Base-by-base conservation (phyloP, 2,113 vertebrate species). In the Ardeotis arabs region DNA sequence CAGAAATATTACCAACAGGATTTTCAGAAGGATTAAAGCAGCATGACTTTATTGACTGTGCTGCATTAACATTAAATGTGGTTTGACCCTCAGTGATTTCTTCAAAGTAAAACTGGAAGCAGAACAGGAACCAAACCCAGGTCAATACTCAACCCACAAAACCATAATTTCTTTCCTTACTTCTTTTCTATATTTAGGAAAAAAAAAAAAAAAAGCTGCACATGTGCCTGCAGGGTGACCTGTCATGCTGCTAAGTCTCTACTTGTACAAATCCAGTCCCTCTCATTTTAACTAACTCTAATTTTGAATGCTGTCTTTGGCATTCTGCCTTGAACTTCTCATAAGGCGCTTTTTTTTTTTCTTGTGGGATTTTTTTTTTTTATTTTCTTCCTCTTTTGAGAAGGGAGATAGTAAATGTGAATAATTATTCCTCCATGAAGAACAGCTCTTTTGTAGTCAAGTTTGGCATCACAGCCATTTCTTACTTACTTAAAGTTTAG, bases 11-110 rank as follows among this genome's bases (percentile, higher is more conserved):
- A 81, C 75, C 82, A 67, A 70, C 75, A 86, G 85, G 90, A 90
- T 95, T 93, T 97, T 97, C 76, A 78, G 83, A 83, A 74, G 91
- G 86, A 89, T 95, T 97, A 96, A 95, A 96, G 83, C 89, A 96
- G 83, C 93, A 75, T 87, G 91, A 84, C 68, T 93, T 96, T 94
- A 96, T 95, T 95, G 93, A 93, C 94, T 95, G 91, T 75, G 64
- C 60, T 84, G 47, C 86, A 90, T 95, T 95, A 97, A 95, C 94
- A 95, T 89, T 89, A 93, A 92, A 95, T 92, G 89, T 78, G 93
- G 93, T 95, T 95, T 97, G 93, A 96, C 91, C 89, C 76, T 90
- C 69, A 87, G 60, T 81, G 76, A 84, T 95, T 96, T 95, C 94
- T 95, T 95, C 93, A 95, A 96, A 97, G 94, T 70, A 93, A 92